phyloP scores from a whole-genome alignment of 2,113 vertebrate species.

The Salvelinus namaycush region DNA sequence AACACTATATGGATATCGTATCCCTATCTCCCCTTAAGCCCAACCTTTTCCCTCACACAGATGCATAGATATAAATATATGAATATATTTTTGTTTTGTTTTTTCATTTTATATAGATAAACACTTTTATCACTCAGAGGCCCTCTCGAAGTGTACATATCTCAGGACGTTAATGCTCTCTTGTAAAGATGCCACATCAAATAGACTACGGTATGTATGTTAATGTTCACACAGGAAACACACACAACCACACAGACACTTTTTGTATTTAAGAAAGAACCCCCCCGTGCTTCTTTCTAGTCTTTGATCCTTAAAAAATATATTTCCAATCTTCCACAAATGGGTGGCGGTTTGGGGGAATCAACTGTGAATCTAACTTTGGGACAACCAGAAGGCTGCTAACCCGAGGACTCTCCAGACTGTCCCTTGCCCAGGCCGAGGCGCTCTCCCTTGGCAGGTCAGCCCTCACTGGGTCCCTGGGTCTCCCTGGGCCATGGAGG shows the following conservation, averaged over 20 bases:
- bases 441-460: background rate
- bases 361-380: constrained; percentile 85
- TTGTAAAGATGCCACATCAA: constrained; percentile 70
- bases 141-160: constrained; percentile 69
- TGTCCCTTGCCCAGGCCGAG: constrained; percentile 23
- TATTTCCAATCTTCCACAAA: constrained; percentile 72
- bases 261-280: constrained; percentile 56
- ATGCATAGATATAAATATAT: constrained; percentile 36
- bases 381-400: constrained; percentile 76
- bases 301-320: constrained; percentile 32
- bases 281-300: constrained; percentile 52
- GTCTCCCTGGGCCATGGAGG: constrained; percentile 26
- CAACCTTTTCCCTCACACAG: background rate
- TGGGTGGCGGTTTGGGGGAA: constrained; percentile 66
- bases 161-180: constrained; percentile 85
- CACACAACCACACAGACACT: constrained; percentile 21
- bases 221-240: constrained; percentile 29
- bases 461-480: no score
- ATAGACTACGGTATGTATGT: constrained; percentile 62
- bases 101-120: constrained; percentile 67
- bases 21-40: constrained; percentile 18
- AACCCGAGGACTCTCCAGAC: constrained; percentile 49
- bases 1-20: background rate
- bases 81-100: constrained; percentile 39
- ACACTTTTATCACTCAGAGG: constrained; percentile 63